Evolutionary conservation across 2,113 vertebrate genomes (phyloP), one percentile per base, ranked within the genome.

Genomic region (Tupaia chinensis): DNA sequence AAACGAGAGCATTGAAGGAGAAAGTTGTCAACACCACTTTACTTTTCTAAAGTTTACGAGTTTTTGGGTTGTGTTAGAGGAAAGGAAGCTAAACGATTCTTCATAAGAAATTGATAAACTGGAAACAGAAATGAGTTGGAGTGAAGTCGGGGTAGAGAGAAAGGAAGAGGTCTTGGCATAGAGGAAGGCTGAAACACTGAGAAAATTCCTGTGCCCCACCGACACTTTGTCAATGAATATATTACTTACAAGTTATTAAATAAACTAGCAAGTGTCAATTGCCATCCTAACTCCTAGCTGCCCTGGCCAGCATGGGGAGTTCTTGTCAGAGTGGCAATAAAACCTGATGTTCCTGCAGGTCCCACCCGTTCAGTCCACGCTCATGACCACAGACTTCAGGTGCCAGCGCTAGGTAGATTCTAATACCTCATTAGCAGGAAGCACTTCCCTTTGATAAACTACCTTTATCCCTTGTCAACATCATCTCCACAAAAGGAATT

Each of bases 361-460:
- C 25, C 23, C 58, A 27, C 0, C 9, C 14, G 34, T 25, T 60
- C 1, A 0, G 8, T 7, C 1, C 19, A 44, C 27, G 13, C 32
- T 80, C 23, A 60, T 44, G 44, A 44, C 44, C 44, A 44, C 44
- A 44, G 44, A 44, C 44, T 44, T 44, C 44, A 44, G 3, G 32
- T 63, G 23, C 23, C 22, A 53, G 44, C 23, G 17, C 56, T 80
- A 22, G 56, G 29, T 9, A 29, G 68, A 29, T 10, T 53, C 13
- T 13, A n/a, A 13, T 11, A 80, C 29, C 16, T 91, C 23, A 27
- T 32, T 56, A 61, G 27, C 23, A 76, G 68, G 16, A 60, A 78
- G 63, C 54, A 53, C 8, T 72, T 69, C 1, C 32, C 15, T 77
- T 44, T 25, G 25, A 65, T 53, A 44, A 70, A 79, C 77, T 68